Conservation (phyloP, 2,797 vertebrate species). For the Eurystomus glaucurus region DNA sequence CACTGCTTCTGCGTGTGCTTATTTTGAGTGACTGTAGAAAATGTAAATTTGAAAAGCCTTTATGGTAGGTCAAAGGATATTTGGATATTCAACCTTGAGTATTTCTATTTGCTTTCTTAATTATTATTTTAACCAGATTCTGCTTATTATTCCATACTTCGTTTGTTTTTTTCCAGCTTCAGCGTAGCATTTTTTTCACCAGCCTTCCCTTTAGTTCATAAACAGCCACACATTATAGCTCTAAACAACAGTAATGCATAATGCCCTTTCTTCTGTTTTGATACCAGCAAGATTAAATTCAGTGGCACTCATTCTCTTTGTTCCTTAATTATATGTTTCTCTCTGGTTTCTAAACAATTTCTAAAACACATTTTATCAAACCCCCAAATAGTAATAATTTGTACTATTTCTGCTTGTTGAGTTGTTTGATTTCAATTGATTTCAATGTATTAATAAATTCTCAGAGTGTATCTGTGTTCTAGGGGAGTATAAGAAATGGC, state of each 20-base stretch:
- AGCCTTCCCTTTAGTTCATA: neutral
- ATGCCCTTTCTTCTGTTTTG: neutral
- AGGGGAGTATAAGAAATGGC: neutral
- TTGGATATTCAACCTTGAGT: neutral
- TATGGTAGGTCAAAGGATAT: neutral
- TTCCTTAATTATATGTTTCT: constrained; percentile 17
- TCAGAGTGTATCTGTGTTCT: neutral
- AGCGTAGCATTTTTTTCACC: neutral
- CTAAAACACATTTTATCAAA: neutral
- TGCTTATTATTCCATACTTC: neutral
- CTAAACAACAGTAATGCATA: neutral
- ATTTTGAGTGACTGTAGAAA: neutral
- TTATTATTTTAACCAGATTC: neutral
- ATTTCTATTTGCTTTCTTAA: neutral
- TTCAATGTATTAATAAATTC: neutral
- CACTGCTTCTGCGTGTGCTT: neutral
- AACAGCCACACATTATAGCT: neutral
- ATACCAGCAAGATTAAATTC: constrained; percentile 15
- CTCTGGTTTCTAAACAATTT: neutral
- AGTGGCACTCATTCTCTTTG: neutral
- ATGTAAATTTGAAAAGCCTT: neutral
- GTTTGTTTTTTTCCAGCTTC: neutral
- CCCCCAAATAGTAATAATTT: neutral
- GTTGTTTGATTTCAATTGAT: constrained; percentile 5
- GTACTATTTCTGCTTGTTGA: neutral